Conservation (phyloP, 2,113 vertebrate genomes). For the Strix aluco region DNA sequence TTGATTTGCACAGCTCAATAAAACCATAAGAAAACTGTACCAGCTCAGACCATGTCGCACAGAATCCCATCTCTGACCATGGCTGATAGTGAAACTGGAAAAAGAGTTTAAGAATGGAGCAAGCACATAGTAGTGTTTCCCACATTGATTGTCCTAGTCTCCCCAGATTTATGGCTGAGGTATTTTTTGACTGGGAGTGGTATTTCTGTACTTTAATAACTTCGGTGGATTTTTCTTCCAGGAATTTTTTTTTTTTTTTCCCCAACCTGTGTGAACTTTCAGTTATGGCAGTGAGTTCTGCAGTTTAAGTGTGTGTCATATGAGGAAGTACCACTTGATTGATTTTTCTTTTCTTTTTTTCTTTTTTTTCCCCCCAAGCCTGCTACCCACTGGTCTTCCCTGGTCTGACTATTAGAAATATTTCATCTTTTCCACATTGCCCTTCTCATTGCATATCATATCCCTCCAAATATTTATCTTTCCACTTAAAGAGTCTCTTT, state of each 20-base stretch:
- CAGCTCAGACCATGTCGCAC: neutral
- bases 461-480: neutral
- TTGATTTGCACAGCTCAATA: neutral
- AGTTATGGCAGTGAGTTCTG: neutral
- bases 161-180: neutral
- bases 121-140: neutral
- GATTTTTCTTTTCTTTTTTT: neutral
- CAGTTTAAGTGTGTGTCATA: neutral
- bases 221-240: neutral
- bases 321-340: conserved; percentile 29
- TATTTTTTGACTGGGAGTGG: neutral
- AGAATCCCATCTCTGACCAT: neutral
- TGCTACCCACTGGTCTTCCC: neutral
- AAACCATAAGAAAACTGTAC: neutral
- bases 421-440: neutral
- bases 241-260: neutral
- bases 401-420: neutral
- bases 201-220: neutral
- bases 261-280: neutral
- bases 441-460: neutral
- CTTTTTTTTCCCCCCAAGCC: neutral
- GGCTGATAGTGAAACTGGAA: neutral
- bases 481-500: neutral
- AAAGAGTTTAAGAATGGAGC: neutral
- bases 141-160: neutral